phyloP scores from a whole-genome alignment of 1,140 invertebrate species.

The Sycophila sp. region DNA sequence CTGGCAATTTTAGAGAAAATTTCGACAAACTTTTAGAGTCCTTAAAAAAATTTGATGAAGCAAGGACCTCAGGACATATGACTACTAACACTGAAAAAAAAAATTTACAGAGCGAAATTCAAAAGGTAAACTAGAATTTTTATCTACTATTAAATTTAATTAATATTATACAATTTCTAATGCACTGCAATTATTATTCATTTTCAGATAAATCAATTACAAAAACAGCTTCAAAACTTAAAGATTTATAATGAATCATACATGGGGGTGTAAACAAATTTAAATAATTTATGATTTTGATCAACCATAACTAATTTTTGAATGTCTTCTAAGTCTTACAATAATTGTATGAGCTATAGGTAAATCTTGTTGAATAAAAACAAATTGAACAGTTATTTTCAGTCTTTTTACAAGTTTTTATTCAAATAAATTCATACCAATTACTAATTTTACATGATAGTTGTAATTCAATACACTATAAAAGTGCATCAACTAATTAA shows the following conservation, averaged over 20 bases:
- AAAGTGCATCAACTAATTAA: background rate
- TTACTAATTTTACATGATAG: slow-evolving; percentile 4
- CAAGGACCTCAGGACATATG: slow-evolving; percentile 20
- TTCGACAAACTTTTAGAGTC: slow-evolving; percentile 43
- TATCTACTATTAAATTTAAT: slow-evolving; percentile 20
- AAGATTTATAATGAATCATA: slow-evolving; percentile 40
- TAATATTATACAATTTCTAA: slow-evolving; percentile 20
- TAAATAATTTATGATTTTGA: too few species aligned
- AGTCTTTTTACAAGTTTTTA: slow-evolving; percentile 23
- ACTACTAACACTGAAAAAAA: slow-evolving; percentile 42
- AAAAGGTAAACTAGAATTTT: slow-evolving; percentile 41
- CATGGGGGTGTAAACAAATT: too few species aligned
- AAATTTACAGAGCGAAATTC: slow-evolving; percentile 42
- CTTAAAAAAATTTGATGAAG: slow-evolving; percentile 29
- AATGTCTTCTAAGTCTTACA: too few species aligned
- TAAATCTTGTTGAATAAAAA: too few species aligned
- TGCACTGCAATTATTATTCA: slow-evolving; percentile 5
- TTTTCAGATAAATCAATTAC: slow-evolving; percentile 43
- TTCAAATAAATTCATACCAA: slow-evolving; percentile 24
- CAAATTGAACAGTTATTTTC: too few species aligned
- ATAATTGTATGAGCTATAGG: too few species aligned
- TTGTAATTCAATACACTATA: background rate
- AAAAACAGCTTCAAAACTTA: slow-evolving; percentile 44
- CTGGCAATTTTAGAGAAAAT: slow-evolving; percentile 45
- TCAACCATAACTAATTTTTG: too few species aligned